Evolutionary conservation across 2,797 vertebrate species (phyloP), one percentile per base, ranked within the genome.

Genomic region (Microchirus variegatus): DNA sequence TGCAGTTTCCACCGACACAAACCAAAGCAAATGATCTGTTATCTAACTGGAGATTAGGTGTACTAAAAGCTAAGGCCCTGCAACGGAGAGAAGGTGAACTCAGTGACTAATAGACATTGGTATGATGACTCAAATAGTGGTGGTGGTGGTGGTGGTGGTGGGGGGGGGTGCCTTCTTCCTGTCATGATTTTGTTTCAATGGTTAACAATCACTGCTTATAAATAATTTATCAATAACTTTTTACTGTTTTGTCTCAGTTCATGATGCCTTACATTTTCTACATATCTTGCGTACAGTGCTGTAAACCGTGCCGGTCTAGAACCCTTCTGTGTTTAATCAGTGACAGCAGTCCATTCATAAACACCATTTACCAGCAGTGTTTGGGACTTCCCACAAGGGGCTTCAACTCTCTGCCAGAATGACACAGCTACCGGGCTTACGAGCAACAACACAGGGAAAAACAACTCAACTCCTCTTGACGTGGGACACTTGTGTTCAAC

Each of bases 281-380:
- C 11, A 36, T 13, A n/a, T 59, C 12, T 38, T 41, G 45, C 37
- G 45, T 17, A 36, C 5, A 41, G 12, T 45, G 54, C 26, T 19
- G 48, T 45, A 53, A 67, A 60, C 38, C 22, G 10, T 50, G 57
- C 51, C 53, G 53, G 67, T 75, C 54, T 43, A 61, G 44, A 63
- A 59, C 19, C 53, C 53, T 45, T 72, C 69, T 78, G 69, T 71
- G 56, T 66, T 70, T 57, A 78, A 77, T 72, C 62, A 67, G 49
- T 70, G 77, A 87, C 78, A 83, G 70, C 77, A 57, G 63, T 68
- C 75, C 87, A 85, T 84, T 89, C 88, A 87, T 85, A 87, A 90
- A 86, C 82, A 80, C 53, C 3, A 53, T 84, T 88, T 84, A 83
- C 83, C 83, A 80, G 83, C 82, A 89, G 81, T 65, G 72, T 53